Evolutionary conservation across 92 coral and sea anemone genomes (phyloP).

Genomic region (Bergia sp.): DNA sequence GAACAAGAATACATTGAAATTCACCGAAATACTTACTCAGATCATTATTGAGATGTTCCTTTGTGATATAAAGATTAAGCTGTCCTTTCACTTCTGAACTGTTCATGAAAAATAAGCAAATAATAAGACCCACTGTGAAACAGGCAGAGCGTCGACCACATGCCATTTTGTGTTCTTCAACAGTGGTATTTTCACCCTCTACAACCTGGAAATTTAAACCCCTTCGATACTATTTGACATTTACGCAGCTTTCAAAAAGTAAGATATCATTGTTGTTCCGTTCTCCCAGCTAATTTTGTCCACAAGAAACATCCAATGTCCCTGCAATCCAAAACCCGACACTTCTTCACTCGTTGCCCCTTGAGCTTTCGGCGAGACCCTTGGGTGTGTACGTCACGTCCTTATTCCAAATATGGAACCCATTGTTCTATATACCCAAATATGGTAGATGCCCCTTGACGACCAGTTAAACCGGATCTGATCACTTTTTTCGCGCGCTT

Average conservation of each 20-base stretch:
- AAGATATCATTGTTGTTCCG: conserved; percentile 17
- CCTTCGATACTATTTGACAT: conserved; percentile 21
- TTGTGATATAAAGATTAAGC: conserved; percentile 68
- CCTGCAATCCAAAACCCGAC: conserved; percentile 19
- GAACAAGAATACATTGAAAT: conserved; percentile 30
- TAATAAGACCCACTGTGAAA: background rate
- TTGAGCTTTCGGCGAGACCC: conserved; percentile 25
- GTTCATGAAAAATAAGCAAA: conserved; percentile 26
- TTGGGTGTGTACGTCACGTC: conserved; percentile 48
- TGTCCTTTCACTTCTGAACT: conserved; percentile 55
- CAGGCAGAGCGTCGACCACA: conserved; percentile 35
- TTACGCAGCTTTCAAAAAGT: conserved; percentile 19
- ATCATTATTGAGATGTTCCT: conserved; percentile 65
- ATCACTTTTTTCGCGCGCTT: conserved; percentile 77
- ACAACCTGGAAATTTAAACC: background rate
- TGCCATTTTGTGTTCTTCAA: conserved; percentile 42
- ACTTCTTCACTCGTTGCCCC: background rate
- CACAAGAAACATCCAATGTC: background rate
- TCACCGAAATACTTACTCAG: conserved; percentile 72
- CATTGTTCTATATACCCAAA: conserved; percentile 28
- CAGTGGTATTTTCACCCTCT: conserved; percentile 8
- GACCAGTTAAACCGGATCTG: conserved; percentile 31
- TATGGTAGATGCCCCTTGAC: background rate
- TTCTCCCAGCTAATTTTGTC: conserved; percentile 17
- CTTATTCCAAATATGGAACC: conserved; percentile 21